phyloP scores from a whole-genome alignment of 2,888 invertebrate species.

The Habroteleia sp. region DNA sequence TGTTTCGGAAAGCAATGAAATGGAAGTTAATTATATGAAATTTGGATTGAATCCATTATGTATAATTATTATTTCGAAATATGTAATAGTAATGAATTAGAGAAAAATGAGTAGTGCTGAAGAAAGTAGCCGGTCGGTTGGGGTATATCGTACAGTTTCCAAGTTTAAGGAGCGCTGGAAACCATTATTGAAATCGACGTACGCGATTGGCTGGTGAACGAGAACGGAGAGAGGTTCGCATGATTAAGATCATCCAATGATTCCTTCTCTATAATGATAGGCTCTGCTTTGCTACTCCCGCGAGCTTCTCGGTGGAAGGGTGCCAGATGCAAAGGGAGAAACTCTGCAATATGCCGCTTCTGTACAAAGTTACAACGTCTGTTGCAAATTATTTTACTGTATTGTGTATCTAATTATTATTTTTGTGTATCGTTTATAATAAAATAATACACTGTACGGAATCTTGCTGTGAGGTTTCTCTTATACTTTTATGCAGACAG shows the following conservation, averaged over 20 bases:
- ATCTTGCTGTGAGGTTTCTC: no score
- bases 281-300: conserved; percentile 71
- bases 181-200: conserved; percentile 77
- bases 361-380: conserved; percentile 8
- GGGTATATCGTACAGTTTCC: conserved; percentile 68
- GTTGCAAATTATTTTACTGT: conserved; percentile 8
- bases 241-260: conserved; percentile 81
- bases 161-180: conserved; percentile 72
- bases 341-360: conserved; percentile 29
- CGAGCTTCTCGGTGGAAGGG: conserved; percentile 59
- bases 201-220: conserved; percentile 76
- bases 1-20: conserved; percentile 50
- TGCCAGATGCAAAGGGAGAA: conserved; percentile 52
- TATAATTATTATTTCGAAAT: conserved; percentile 62
- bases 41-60: conserved; percentile 46
- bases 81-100: conserved; percentile 60
- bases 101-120: conserved; percentile 54
- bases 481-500: no score
- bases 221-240: conserved; percentile 78
- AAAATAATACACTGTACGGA: no score
- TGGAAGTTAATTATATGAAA: conserved; percentile 54
- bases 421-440: no score
- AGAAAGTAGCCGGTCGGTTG: conserved; percentile 53
- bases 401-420: conserved; percentile 25
- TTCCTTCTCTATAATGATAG: conserved; percentile 81